These are phyloP conservation scores for Platycheirus rosarum DNA, from an alignment of 2,888 invertebrate genomes.

Conservation along the genomic window DNA sequence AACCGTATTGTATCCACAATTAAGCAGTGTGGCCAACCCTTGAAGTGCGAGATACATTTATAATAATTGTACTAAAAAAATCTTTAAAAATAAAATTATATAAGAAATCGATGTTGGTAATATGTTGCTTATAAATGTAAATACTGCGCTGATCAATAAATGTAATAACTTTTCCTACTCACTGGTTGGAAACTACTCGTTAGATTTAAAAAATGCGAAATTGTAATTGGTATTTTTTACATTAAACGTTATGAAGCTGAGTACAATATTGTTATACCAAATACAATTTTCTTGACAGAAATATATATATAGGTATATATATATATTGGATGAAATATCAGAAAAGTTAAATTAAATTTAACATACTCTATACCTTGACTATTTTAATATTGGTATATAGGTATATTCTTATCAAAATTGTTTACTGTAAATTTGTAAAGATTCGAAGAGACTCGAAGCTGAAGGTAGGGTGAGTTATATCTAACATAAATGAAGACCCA, in stretches of 20 bases:
- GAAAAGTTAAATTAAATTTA: conserved; percentile 9
- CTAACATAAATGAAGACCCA: too few relatives aligned
- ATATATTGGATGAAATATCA: conserved; percentile 20
- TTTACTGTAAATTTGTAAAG: conserved; percentile 10
- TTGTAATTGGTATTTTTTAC: conserved; percentile 16
- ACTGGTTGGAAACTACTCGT: conserved; percentile 21
- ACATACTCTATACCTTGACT: conserved; percentile 8
- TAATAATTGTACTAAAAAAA: conserved; percentile 15
- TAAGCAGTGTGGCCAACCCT: too few relatives aligned
- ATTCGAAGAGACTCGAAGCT: conserved; percentile 15
- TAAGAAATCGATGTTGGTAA: conserved; percentile 18
- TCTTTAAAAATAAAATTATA: conserved; percentile 17
- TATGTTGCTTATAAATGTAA: conserved; percentile 21
- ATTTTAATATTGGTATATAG: conserved; percentile 14
- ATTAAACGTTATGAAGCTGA: conserved; percentile 29
- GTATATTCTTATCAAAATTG: conserved; percentile 13
- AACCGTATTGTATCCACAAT: too few relatives aligned
- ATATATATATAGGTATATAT: conserved; percentile 6
- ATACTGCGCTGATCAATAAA: too few relatives aligned
- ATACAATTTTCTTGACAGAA: conserved; percentile 27
- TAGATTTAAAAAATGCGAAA: conserved; percentile 23
- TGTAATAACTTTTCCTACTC: conserved; percentile 32
- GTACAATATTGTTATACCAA: conserved; percentile 33
- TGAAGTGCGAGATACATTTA: too few relatives aligned
- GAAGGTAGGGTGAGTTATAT: neutral